Evolutionary conservation across 2,888 invertebrate genomes (phyloP).

Genomic region (Heteromyza rotundicornis): DNA sequence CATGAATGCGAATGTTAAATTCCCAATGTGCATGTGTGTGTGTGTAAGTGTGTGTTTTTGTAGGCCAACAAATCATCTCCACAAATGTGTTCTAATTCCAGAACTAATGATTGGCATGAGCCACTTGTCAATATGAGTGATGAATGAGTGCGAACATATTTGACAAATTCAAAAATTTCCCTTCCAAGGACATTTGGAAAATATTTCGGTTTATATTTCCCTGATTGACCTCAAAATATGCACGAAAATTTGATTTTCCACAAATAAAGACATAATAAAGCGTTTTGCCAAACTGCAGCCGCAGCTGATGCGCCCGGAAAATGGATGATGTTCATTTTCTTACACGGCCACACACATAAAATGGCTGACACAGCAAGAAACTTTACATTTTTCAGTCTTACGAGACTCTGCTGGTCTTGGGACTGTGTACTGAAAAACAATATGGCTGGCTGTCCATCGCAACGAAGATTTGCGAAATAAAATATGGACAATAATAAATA

Average conservation of each 20-base stretch:
- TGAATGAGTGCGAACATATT: not conserved
- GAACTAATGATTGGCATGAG: not conserved
- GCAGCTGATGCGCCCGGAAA: not conserved
- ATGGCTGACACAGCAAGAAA: not conserved
- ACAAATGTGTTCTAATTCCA: not conserved
- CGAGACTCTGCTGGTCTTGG: not conserved
- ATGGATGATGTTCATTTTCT: not conserved
- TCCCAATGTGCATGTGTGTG: not conserved
- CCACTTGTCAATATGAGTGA: not conserved
- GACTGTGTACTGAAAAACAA: not conserved
- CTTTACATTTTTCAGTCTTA: not conserved
- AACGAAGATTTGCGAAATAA: constrained; percentile 9
- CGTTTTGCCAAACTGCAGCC: not conserved
- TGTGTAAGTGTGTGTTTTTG: not conserved
- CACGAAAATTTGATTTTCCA: no score
- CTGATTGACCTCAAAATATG: no score
- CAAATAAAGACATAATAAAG: no score
- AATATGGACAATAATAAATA: constrained; percentile 23
- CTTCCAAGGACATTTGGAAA: no score
- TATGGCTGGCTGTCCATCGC: not conserved
- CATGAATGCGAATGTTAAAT: no score
- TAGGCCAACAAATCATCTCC: not conserved
- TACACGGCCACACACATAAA: not conserved
- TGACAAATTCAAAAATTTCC: no score
- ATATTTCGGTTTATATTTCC: no score